A percentile compares a stretch with the other conserved stretches of the same genome.
These are phyloP conservation scores for Drosophila greeni DNA, from an alignment of 2,888 invertebrate species.

Conservation along the genomic window DNA sequence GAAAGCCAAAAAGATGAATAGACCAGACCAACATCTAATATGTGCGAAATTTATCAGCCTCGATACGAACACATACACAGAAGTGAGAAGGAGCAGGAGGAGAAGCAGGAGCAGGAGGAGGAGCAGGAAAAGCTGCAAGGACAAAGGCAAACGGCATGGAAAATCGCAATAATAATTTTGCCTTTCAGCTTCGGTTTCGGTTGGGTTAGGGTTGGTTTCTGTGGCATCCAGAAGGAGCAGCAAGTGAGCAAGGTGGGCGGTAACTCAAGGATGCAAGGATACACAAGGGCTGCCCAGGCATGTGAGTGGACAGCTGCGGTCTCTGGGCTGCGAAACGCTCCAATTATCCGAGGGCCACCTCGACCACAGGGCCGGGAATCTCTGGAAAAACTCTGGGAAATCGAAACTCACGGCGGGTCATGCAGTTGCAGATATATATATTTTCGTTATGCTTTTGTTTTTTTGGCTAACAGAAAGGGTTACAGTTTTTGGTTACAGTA, in stretches of 20 bases:
- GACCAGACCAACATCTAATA: constrained; percentile 59
- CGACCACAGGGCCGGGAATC: constrained; percentile 6
- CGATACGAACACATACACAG: constrained; percentile 32
- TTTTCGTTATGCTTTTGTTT: constrained; percentile 39
- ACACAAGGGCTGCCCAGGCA: constrained; percentile 24
- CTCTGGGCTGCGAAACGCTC: constrained; percentile 28
- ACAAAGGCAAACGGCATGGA: constrained; percentile 62
- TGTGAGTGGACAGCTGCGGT: constrained; percentile 40
- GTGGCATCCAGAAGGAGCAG: constrained; percentile 24
- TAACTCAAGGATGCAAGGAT: constrained; percentile 8
- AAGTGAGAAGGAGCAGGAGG: not conserved
- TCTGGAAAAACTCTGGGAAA: not conserved
- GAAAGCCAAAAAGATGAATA: constrained; percentile 60
- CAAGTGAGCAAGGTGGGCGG: constrained; percentile 10
- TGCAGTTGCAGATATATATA: constrained; percentile 53
- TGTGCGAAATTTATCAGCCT: constrained; percentile 67
- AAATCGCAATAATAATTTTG: constrained; percentile 70
- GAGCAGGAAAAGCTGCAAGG: constrained; percentile 27
- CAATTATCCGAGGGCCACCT: constrained; percentile 29
- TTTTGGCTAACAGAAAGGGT: constrained; percentile 47
- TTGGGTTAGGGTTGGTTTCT: constrained; percentile 16
- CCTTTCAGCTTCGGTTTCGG: constrained; percentile 33
- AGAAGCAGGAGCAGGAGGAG: not conserved
- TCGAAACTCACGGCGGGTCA: constrained; percentile 17
- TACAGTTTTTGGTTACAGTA: constrained; percentile 55